A percentile compares a stretch with the other conserved stretches of the same genome.
Conservation (phyloP, 2,113 vertebrate species). For the Oenanthe oenanthe region DNA sequence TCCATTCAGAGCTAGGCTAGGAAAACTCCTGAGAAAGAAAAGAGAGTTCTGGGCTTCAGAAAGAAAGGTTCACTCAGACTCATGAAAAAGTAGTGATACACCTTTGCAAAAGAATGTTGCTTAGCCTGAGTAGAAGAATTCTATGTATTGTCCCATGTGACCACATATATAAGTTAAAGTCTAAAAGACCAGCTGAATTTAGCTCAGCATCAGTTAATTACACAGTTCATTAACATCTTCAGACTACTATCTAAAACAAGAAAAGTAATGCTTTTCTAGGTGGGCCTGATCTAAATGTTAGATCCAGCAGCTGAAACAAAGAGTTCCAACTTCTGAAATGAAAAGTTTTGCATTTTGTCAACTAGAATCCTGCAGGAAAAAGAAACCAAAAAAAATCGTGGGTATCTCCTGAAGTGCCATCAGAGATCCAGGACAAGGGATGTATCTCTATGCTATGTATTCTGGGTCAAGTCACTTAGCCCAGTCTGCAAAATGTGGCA, state of each 20-base stretch:
- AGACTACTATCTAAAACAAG: neutral
- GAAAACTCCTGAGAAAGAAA: neutral
- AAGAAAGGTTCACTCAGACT: neutral
- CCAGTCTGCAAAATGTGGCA: neutral
- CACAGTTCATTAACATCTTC: neutral
- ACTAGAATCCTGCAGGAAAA: neutral
- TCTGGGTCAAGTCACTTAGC: neutral
- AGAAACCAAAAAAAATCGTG: fast-evolving
- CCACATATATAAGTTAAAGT: neutral
- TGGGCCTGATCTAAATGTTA: neutral
- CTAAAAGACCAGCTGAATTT: neutral
- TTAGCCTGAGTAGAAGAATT: neutral
- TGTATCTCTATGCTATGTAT: neutral
- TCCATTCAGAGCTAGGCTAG: neutral
- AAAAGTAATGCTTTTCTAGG: neutral
- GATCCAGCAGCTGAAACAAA: neutral
- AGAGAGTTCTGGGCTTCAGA: neutral
- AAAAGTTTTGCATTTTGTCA: neutral
- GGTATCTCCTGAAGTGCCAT: neutral
- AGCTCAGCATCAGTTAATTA: neutral
- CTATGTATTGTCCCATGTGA: neutral
- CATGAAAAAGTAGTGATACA: neutral
- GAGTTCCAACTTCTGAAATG: neutral
- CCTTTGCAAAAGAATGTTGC: neutral
- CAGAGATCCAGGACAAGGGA: neutral